phyloP scores from a whole-genome alignment of 2,888 invertebrate genomes.

The Sarcophaga rosellei region DNA sequence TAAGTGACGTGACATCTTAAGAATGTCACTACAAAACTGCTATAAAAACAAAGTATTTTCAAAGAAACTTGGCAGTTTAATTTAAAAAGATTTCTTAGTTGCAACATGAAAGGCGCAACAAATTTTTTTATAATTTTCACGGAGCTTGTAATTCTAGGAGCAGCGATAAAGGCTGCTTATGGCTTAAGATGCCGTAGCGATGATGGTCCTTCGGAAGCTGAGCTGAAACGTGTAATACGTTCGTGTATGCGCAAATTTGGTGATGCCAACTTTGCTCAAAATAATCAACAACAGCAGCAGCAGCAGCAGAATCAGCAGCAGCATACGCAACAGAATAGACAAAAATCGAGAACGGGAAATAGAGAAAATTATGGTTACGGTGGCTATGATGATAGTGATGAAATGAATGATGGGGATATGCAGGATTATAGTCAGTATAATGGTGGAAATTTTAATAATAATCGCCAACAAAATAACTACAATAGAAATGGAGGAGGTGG shows the following conservation, averaged over 20 bases:
- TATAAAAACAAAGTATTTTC: slow-evolving; percentile 25
- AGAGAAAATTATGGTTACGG: slow-evolving; percentile 51
- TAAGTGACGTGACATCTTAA: slow-evolving; percentile 16
- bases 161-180: not conserved
- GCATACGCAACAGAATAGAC: slow-evolving; percentile 35
- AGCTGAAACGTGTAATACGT: slow-evolving; percentile 83
- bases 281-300: slow-evolving; percentile 35
- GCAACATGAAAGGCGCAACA: not conserved
- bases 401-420: slow-evolving; percentile 74
- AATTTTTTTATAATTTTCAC: not conserved
- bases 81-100: no score
- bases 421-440: slow-evolving; percentile 34
- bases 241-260: slow-evolving; percentile 82
- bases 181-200: slow-evolving; percentile 83
- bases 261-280: slow-evolving; percentile 65
- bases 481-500: slow-evolving; percentile 32
- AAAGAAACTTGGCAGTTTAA: no score
- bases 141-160: not conserved
- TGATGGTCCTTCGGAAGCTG: slow-evolving; percentile 84
- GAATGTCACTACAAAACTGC: not conserved
- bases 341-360: slow-evolving; percentile 48
- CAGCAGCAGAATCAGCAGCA: slow-evolving; percentile 41
- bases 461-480: slow-evolving; percentile 54
- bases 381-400: slow-evolving; percentile 51
- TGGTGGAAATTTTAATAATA: slow-evolving; percentile 56